Conservation (phyloP, 2,888 invertebrate genomes). For the Cotesia congregata region DNA sequence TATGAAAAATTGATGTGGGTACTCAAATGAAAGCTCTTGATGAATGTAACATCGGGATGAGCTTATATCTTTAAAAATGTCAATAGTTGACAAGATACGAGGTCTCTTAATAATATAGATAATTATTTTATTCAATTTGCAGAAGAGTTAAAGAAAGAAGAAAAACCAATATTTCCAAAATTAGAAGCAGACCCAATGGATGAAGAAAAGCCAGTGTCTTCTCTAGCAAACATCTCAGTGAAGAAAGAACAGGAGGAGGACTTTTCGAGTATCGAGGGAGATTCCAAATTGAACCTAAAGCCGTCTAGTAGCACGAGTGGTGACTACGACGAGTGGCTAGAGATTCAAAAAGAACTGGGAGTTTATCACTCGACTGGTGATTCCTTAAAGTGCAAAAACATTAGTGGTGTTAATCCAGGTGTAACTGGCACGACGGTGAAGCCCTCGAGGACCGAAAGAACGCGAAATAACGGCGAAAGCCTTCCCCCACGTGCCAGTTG, state of each 20-base stretch:
- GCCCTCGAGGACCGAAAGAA: slow-evolving; percentile 59
- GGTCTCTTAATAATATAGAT: not conserved
- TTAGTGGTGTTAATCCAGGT: slow-evolving; percentile 41
- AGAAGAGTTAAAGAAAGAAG: slow-evolving; percentile 67
- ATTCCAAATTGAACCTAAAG: slow-evolving; percentile 61
- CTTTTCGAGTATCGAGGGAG: slow-evolving; percentile 60
- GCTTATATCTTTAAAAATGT: too few species aligned
- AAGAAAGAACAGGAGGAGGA: slow-evolving; percentile 67
- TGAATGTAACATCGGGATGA: too few species aligned
- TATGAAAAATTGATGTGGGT: too few species aligned
- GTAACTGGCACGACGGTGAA: slow-evolving; percentile 42
- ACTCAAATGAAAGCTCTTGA: too few species aligned
- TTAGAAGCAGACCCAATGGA: slow-evolving; percentile 62
- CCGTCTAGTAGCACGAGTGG: slow-evolving; percentile 63
- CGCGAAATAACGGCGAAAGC: slow-evolving; percentile 65
- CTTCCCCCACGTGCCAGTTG: slow-evolving; percentile 40
- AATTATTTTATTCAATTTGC: slow-evolving; percentile 37
- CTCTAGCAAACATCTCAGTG: slow-evolving; percentile 60
- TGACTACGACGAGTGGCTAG: slow-evolving; percentile 79
- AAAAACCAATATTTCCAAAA: slow-evolving; percentile 65
- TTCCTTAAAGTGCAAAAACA: slow-evolving; percentile 58
- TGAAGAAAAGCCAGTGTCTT: slow-evolving; percentile 47
- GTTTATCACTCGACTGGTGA: slow-evolving; percentile 63
- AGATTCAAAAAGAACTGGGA: slow-evolving; percentile 78
- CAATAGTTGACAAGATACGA: too few species aligned